phyloP scores from a whole-genome alignment of 2,888 invertebrate genomes.

The Sesamia inferens region DNA sequence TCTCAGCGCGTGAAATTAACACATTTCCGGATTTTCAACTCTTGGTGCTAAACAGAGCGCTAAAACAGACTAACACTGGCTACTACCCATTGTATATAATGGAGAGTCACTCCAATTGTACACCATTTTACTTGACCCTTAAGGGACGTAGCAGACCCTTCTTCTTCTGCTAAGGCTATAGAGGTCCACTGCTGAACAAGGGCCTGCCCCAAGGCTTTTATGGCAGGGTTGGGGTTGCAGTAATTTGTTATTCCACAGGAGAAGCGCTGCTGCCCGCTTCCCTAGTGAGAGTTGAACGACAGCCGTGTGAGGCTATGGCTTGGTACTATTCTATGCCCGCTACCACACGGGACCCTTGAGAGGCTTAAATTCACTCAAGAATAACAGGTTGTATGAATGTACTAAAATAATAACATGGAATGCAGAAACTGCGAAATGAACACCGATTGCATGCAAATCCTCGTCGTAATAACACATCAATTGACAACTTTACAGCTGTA shows the following conservation, averaged over 20 bases:
- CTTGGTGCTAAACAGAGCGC: neutral
- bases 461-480: constrained; percentile 37
- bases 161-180: too few species aligned
- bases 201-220: too few species aligned
- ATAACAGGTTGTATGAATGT: neutral
- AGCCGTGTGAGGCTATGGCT: too few species aligned
- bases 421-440: constrained; percentile 19
- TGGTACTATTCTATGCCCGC: too few species aligned
- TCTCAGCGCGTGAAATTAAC: neutral
- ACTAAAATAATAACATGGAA: constrained; percentile 5
- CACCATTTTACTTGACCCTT: neutral
- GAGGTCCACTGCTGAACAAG: too few species aligned
- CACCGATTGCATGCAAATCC: constrained; percentile 35
- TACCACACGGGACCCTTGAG: too few species aligned
- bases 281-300: too few species aligned
- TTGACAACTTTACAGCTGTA: constrained; percentile 37
- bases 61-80: neutral
- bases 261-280: too few species aligned
- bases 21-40: neutral
- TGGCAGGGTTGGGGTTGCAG: too few species aligned
- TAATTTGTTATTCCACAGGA: too few species aligned
- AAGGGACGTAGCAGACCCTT: neutral
- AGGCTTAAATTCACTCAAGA: neutral
- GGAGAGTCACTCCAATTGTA: neutral
- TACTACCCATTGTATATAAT: too few species aligned